phyloP scores from a whole-genome alignment of 1,140 invertebrate species.

The Holotrichia oblita region DNA sequence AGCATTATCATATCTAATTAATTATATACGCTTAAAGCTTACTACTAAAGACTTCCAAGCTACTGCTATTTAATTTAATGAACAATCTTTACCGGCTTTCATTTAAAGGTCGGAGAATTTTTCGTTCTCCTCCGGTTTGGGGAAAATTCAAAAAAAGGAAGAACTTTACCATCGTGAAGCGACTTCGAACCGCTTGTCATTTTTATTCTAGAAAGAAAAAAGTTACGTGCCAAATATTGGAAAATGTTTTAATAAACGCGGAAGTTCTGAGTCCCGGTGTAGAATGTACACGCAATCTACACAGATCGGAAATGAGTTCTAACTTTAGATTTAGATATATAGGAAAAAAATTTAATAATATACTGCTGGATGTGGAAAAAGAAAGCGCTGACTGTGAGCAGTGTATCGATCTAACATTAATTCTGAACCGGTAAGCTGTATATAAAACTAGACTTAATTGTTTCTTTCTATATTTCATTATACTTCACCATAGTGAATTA shows the following conservation, averaged over 20 bases:
- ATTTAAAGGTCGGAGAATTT: not conserved
- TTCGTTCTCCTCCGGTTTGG: not conserved
- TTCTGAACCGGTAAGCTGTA: not conserved
- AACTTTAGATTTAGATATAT: constrained; percentile 11
- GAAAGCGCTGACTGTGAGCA: not conserved
- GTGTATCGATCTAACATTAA: not conserved
- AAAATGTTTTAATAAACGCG: constrained; percentile 13
- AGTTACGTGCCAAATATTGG: not conserved
- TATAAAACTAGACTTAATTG: not conserved
- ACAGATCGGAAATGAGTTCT: constrained; percentile 15
- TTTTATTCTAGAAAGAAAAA: not conserved
- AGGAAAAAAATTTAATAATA: not conserved
- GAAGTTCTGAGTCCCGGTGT: not conserved
- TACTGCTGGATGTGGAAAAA: not conserved
- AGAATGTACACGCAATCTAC: not conserved
- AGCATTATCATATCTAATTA: not conserved
- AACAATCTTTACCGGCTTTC: not conserved
- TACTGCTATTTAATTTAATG: not conserved
- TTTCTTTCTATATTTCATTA: not conserved
- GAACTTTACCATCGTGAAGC: not conserved
- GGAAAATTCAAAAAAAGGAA: not conserved
- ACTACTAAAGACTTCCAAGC: not conserved
- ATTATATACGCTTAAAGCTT: not conserved
- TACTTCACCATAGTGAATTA: not conserved
- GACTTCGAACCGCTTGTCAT: not conserved